These are phyloP conservation scores for Drosophila melanica DNA, from an alignment of 1,140 invertebrate species.

Conservation along the genomic window DNA sequence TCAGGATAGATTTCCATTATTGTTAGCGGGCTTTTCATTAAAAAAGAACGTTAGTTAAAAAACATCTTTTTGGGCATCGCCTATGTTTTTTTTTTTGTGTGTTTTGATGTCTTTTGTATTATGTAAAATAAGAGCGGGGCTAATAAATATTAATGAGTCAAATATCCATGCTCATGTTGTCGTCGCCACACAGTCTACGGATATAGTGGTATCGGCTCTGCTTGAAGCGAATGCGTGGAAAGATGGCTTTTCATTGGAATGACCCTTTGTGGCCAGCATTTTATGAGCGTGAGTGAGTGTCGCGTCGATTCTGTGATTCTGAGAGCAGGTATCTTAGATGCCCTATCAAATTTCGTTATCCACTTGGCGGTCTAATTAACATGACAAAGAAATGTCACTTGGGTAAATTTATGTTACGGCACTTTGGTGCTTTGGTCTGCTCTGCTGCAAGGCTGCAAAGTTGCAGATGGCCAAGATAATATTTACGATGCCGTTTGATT, in stretches of 20 bases:
- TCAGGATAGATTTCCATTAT: not conserved
- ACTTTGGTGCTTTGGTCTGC: conserved; percentile 44
- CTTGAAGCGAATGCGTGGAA: conserved; percentile 14
- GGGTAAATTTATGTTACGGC: conserved; percentile 73
- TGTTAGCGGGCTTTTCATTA: not conserved
- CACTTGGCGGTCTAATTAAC: conserved; percentile 81
- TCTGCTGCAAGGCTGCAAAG: conserved; percentile 42
- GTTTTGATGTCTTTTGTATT: conserved; percentile 36
- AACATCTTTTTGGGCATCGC: conserved; percentile 2
- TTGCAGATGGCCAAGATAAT: conserved; percentile 76
- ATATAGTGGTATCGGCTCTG: conserved; percentile 4
- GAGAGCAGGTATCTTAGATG: conserved; percentile 73
- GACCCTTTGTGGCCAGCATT: conserved; percentile 47
- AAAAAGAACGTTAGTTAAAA: not conserved
- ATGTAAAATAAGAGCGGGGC: conserved; percentile 32
- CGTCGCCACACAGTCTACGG: conserved; percentile 69
- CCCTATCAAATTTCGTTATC: conserved; percentile 70
- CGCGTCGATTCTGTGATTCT: conserved; percentile 36
- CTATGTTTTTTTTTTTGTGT: conserved; percentile 4
- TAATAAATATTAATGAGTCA: conserved; percentile 53
- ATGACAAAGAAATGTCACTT: conserved; percentile 83
- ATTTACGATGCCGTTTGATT: conserved; percentile 81
- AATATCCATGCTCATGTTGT: conserved; percentile 43
- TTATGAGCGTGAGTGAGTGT: conserved; percentile 46
- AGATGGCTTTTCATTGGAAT: conserved; percentile 49